A percentile compares a stretch with the other conserved stretches of the same genome.
These are phyloP conservation scores for Conopomorpha cramerella DNA, from an alignment of 1,140 invertebrate species.

Conservation along the genomic window DNA sequence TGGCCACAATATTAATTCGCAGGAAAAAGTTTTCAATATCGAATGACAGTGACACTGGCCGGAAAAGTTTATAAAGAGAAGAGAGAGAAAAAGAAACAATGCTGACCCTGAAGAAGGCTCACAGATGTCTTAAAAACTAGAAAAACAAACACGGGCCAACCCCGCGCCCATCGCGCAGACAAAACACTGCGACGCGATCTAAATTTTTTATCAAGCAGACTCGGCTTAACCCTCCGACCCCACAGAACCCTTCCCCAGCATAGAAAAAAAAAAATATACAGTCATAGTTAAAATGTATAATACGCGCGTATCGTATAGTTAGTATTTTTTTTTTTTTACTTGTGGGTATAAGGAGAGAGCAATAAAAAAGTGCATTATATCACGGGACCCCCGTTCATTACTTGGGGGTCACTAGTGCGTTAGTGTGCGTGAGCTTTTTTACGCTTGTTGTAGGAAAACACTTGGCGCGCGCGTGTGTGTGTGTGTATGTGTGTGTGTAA, in stretches of 20 bases:
- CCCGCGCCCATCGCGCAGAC: too few relatives aligned
- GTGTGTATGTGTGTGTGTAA: too few relatives aligned
- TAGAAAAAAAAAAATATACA: conserved; percentile 30
- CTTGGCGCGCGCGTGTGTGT: conserved; percentile 5
- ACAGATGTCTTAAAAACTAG: too few relatives aligned
- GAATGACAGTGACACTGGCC: too few relatives aligned
- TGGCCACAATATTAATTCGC: too few relatives aligned
- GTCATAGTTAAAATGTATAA: conserved; percentile 56
- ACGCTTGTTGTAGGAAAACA: conserved; percentile 5
- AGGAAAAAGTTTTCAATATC: too few relatives aligned
- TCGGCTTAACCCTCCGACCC: conserved; percentile 30
- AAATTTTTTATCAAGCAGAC: conserved; percentile 45
- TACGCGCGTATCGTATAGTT: conserved; percentile 22
- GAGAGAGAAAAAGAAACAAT: too few relatives aligned
- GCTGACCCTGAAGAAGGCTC: conserved; percentile 18
- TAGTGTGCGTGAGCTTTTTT: conserved; percentile 24
- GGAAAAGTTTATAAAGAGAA: too few relatives aligned
- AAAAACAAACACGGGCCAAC: too few relatives aligned
- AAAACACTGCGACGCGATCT: conserved; percentile 34
- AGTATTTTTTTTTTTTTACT: conserved; percentile 50
- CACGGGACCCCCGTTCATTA: conserved; percentile 48
- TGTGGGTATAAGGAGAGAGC: conserved; percentile 51
- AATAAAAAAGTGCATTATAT: conserved; percentile 61
- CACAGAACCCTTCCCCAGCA: conserved; percentile 45
- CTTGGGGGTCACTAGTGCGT: conserved; percentile 21